Percentiles rank a stretch among this genome's conserved stretches.
phyloP scores from a whole-genome alignment of 2,113 vertebrate species.

The Sinocyclocheilus anshuiensis region DNA sequence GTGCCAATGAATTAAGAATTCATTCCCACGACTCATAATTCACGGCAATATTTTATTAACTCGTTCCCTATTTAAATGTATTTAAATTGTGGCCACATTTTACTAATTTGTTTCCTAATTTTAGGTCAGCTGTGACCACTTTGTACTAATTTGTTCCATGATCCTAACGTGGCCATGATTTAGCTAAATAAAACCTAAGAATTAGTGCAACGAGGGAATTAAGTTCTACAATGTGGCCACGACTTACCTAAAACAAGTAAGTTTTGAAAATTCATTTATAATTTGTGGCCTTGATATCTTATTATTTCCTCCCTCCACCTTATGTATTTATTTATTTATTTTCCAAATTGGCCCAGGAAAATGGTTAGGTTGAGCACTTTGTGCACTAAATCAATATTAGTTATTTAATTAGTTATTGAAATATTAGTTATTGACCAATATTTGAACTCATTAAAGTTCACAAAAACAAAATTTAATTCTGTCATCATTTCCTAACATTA shows the following conservation, averaged over 20 bases:
- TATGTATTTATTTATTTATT: no score
- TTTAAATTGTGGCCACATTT: neutral
- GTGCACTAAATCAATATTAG: neutral
- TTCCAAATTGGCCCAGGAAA: neutral
- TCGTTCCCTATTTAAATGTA: neutral
- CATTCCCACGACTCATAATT: neutral
- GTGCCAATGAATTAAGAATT: neutral
- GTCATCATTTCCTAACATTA: neutral
- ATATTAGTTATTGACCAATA: neutral
- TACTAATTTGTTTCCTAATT: neutral
- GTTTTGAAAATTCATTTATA: neutral
- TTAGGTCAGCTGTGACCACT: neutral
- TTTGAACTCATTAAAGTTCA: neutral
- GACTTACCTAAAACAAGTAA: neutral
- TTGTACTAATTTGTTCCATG: neutral
- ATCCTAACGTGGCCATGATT: neutral
- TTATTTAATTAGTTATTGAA: no score
- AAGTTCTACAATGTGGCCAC: neutral
- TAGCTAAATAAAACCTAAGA: neutral
- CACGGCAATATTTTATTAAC: neutral
- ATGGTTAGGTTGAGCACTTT: neutral
- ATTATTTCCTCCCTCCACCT: neutral
- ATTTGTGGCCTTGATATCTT: neutral
- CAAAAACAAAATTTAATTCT: neutral
- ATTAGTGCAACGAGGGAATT: neutral